These are phyloP conservation scores for Choristoneura fumiferana DNA, from an alignment of 1,140 invertebrate species.

Conservation along the genomic window DNA sequence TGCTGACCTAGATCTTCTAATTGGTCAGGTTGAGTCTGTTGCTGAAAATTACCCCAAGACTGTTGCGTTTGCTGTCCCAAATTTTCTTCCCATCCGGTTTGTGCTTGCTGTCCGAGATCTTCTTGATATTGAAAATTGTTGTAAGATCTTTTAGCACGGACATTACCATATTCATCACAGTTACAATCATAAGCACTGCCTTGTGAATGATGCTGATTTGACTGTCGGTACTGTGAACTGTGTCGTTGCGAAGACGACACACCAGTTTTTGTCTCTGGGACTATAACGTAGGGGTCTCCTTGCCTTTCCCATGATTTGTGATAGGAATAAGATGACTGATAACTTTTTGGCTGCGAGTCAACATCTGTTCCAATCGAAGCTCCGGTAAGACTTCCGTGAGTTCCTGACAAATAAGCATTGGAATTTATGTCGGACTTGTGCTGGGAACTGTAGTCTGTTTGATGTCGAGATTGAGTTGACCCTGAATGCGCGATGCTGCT, in stretches of 20 bases:
- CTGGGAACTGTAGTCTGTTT: slow-evolving; percentile 32
- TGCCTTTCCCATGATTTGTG: slow-evolving; percentile 76
- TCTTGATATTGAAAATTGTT: slow-evolving; percentile 25
- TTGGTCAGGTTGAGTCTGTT: slow-evolving; percentile 34
- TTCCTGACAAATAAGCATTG: slow-evolving; percentile 25
- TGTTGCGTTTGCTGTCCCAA: slow-evolving; percentile 43
- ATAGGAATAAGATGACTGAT: slow-evolving; percentile 75
- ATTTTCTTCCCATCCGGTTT: slow-evolving; percentile 29
- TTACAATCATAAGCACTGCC: slow-evolving; percentile 31
- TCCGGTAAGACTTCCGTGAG: slow-evolving; percentile 35
- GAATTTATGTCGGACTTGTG: slow-evolving; percentile 14
- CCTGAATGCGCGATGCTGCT: slow-evolving; percentile 30
- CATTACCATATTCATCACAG: slow-evolving; percentile 51
- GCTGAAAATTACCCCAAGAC: slow-evolving; percentile 36
- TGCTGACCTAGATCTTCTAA: slow-evolving; percentile 40
- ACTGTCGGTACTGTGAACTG: slow-evolving; percentile 41
- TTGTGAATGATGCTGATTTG: slow-evolving; percentile 35
- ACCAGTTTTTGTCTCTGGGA: slow-evolving; percentile 43
- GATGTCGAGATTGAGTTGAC: slow-evolving; percentile 36
- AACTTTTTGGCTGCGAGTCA: slow-evolving; percentile 63
- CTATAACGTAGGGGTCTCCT: slow-evolving; percentile 72
- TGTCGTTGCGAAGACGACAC: slow-evolving; percentile 41
- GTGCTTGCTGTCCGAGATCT: slow-evolving; percentile 28
- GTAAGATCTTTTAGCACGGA: slow-evolving; percentile 50
- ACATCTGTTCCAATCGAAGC: slow-evolving; percentile 18